phyloP scores from a whole-genome alignment of 2,888 invertebrate genomes.

The Chirona hameri region DNA sequence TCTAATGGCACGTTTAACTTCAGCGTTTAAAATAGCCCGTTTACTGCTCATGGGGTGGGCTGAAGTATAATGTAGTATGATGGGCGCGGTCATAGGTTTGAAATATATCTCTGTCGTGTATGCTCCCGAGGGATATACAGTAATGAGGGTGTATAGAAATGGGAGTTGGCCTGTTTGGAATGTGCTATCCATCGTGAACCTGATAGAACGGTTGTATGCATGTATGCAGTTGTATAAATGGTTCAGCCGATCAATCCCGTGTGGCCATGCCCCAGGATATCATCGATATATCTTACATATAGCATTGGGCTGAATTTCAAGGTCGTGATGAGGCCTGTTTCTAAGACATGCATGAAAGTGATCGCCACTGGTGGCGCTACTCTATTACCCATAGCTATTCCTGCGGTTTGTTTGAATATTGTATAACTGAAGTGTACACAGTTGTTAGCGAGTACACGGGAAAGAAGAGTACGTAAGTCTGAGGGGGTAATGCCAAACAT shows the following conservation, averaged over 20 bases:
- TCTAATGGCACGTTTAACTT: too few species aligned
- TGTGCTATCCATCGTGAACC: background rate
- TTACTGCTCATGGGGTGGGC: background rate
- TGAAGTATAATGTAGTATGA: background rate
- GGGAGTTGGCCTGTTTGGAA: background rate
- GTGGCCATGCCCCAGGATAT: background rate
- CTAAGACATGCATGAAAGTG: background rate
- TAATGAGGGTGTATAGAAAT: background rate
- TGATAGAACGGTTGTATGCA: background rate
- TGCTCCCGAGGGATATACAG: background rate
- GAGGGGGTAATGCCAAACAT: background rate
- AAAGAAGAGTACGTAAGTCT: background rate
- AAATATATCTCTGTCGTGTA: background rate
- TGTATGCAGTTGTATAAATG: background rate
- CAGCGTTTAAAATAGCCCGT: too few species aligned
- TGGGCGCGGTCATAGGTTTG: background rate
- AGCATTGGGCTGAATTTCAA: background rate
- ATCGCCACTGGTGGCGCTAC: background rate
- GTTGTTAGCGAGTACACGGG: background rate
- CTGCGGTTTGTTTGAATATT: background rate
- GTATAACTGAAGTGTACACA: background rate
- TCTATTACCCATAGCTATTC: background rate
- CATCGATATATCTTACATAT: background rate
- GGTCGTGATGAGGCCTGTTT: background rate
- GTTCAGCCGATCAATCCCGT: background rate